Base-by-base conservation (phyloP, 2,888 invertebrate genomes). In the Drosophila ustulata region DNA sequence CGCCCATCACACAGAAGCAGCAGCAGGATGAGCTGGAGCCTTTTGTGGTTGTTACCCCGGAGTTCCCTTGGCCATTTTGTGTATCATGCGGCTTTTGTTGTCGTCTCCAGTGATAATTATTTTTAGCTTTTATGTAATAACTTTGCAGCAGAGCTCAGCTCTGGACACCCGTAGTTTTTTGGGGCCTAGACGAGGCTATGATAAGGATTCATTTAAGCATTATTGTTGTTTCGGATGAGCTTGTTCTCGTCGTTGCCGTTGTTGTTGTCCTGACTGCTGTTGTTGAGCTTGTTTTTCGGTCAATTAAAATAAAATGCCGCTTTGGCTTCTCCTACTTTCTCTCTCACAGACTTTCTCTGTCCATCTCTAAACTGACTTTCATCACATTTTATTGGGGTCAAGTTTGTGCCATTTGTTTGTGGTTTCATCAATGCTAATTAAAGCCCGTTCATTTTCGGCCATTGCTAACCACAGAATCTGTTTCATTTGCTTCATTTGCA, bases 101-200 rank as follows among this genome's bases (percentile, higher is more conserved):
- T 88, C 78, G 70, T 82, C 82, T 84, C 62, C 67, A 76, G 89
- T 87, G 84, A 85, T 89, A 89, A 85, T 89, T 85, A 87, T 85
- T 85, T 85, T 85, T 87, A 84, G 85, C 89, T 85, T 85, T 85
- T 83, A 85, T 85, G 75, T 76, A 81, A 89, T 87, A 85, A 85
- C 79, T 89, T 85, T 87, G 75, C 71, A 76, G 85, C 66, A 67
- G 43, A 71, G 30, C 65, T 34, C 58, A 34, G 28, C 47, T 52
- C 52, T 57, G 52, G 62, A 58, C 41, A 57, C 71, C 73, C 78
- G 63, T 73, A 68, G 68, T 53, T 78, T 62, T 65, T 46, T 32
- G 52, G 67, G 50, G 56, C 59, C 49, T 64, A 49, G 69, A 56
- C 78, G 63, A 88, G 70, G 70, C 56, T 51, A 75, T 75, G 89